Conservation (phyloP, 2,888 invertebrate species). For the Tiphia femorata region DNA sequence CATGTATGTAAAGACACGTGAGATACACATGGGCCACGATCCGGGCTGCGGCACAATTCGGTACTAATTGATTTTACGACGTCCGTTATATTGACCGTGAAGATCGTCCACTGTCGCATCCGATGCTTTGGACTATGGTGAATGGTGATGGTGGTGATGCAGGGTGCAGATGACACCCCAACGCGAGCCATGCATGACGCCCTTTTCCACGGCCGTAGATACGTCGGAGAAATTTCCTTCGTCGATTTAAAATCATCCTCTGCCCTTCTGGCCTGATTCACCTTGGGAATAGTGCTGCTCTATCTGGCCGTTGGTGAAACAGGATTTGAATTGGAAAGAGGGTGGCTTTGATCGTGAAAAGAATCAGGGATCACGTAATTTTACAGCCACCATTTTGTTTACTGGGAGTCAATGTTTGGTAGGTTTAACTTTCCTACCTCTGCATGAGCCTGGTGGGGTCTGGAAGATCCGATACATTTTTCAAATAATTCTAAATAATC, state of each 20-base stretch:
- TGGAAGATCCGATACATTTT: too few species aligned
- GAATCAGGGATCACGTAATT: too few species aligned
- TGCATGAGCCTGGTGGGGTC: too few species aligned
- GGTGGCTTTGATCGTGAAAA: too few species aligned
- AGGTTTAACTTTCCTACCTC: too few species aligned
- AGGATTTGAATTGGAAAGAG: too few species aligned
- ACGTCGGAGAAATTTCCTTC: conserved; percentile 24
- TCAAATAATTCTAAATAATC: too few species aligned
- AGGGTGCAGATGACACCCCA: conserved; percentile 54
- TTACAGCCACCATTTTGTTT: too few species aligned
- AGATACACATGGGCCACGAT: conserved; percentile 22
- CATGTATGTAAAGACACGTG: too few species aligned
- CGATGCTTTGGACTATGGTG: conserved; percentile 18
- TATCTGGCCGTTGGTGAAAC: too few species aligned
- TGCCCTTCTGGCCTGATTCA: not conserved
- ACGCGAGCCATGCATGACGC: conserved; percentile 59
- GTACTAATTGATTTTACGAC: conserved; percentile 61
- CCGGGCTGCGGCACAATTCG: conserved; percentile 52
- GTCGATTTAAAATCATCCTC: conserved; percentile 16
- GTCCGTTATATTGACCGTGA: conserved; percentile 62
- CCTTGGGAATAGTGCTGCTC: too few species aligned
- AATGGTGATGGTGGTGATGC: conserved; percentile 2
- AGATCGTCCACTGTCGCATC: conserved; percentile 41
- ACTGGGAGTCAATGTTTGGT: too few species aligned
- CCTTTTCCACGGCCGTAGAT: conserved; percentile 45